Conservation (phyloP, 30 jellyfish, hydroid and myxozoan genomes). For the Chironex yamaguchii region DNA sequence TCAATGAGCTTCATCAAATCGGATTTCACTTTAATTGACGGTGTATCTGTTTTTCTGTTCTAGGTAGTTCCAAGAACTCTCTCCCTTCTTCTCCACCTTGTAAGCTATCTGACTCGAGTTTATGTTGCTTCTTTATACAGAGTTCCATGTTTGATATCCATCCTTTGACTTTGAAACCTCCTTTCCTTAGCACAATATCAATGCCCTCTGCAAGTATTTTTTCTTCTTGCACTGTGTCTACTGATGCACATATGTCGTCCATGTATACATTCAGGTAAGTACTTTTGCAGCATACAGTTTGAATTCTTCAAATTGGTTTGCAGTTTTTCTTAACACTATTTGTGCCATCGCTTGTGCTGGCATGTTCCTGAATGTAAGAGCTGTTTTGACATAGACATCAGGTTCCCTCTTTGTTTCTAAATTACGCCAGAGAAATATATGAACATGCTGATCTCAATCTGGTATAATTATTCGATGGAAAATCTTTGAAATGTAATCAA, state of each 20-base stretch:
- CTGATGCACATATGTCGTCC: constrained; percentile 77
- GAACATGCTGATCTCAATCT: constrained; percentile 59
- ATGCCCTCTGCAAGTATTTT: constrained; percentile 46
- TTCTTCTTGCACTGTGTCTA: constrained; percentile 63
- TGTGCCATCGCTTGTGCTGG: constrained; percentile 77
- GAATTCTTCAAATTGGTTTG: constrained; percentile 40
- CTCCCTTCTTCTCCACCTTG: constrained; percentile 59
- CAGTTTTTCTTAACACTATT: constrained; percentile 43
- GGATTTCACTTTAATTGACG: constrained; percentile 68
- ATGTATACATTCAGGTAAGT: constrained; percentile 63
- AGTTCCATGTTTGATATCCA: constrained; percentile 68
- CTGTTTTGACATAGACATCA: constrained; percentile 58
- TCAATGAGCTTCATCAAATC: constrained; percentile 63
- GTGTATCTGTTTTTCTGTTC: constrained; percentile 64
- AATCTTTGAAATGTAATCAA: constrained; percentile 64
- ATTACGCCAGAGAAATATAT: constrained; percentile 62
- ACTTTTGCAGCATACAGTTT: constrained; percentile 65
- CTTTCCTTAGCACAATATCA: constrained; percentile 39
- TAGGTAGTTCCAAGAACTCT: constrained; percentile 53
- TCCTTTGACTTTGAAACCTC: constrained; percentile 71
- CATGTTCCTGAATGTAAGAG: constrained; percentile 48
- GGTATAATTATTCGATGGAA: constrained; percentile 45
- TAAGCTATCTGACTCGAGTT: constrained; percentile 28
- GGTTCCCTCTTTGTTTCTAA: constrained; percentile 16
- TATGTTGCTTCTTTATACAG: constrained; percentile 8